These are phyloP conservation scores for Venustoraphidia nigricollis DNA, from an alignment of 2,888 invertebrate species.

Conservation along the genomic window DNA sequence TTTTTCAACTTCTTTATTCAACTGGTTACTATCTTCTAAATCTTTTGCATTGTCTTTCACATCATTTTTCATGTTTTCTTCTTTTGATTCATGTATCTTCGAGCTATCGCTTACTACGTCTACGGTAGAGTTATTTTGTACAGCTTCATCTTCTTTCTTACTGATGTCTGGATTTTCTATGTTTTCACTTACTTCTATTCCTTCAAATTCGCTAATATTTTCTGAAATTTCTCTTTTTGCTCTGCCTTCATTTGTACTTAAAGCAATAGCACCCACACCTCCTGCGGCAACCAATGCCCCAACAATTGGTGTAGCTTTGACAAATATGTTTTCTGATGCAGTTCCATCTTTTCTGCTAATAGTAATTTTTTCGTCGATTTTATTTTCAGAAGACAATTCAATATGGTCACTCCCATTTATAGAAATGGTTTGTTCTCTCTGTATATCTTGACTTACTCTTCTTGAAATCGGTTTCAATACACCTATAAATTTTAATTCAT, in stretches of 20 bases:
- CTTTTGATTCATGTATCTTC: background rate
- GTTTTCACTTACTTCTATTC: background rate
- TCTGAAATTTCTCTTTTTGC: background rate
- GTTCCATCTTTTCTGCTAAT: background rate
- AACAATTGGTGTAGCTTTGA: slow-evolving; percentile 2
- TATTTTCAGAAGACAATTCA: too few species aligned
- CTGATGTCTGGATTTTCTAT: background rate
- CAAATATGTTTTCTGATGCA: background rate
- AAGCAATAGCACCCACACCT: slow-evolving; percentile 14
- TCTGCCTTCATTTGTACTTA: background rate
- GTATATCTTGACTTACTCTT: too few species aligned
- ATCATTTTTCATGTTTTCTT: background rate
- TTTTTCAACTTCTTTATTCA: background rate
- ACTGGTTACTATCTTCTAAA: background rate
- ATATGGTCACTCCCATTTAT: too few species aligned
- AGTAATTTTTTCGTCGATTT: too few species aligned
- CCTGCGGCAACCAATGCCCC: slow-evolving; percentile 12
- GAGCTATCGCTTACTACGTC: background rate
- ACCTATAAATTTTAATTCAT: too few species aligned
- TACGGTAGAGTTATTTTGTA: background rate
- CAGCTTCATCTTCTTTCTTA: background rate
- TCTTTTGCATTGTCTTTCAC: background rate
- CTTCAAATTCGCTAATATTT: slow-evolving; percentile 4
- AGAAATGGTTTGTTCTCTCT: too few species aligned
- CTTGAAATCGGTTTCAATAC: too few species aligned